A percentile compares a stretch with the other conserved stretches of the same genome.
Conservation (phyloP, 2,113 vertebrate species). For the Callithrix jacchus region DNA sequence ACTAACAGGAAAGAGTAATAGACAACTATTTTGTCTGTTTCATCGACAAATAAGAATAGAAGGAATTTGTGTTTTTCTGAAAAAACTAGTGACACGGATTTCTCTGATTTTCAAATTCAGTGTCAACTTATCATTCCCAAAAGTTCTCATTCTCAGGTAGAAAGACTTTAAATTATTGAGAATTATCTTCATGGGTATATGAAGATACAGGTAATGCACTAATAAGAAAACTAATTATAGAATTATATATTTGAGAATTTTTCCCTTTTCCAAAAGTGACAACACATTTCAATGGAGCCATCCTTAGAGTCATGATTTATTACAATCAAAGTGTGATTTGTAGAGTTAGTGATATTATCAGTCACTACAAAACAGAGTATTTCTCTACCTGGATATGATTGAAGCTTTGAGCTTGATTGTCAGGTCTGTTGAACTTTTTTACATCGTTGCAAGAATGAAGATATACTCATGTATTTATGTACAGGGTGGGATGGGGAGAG, state of each 20-base stretch:
- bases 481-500: background rate
- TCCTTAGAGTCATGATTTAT: slow-evolving; percentile 21
- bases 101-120: background rate
- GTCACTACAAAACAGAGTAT: background rate
- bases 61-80: slow-evolving; percentile 1
- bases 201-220: background rate
- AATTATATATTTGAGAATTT: background rate
- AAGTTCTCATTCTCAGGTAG: background rate
- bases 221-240: slow-evolving; percentile 12
- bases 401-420: background rate
- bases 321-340: background rate
- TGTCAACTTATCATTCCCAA: background rate
- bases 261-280: background rate
- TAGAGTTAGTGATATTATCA: background rate
- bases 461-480: background rate
- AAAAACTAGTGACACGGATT: slow-evolving; percentile 37
- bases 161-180: slow-evolving; percentile 38
- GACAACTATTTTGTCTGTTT: slow-evolving; percentile 18
- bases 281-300: background rate
- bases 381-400: background rate
- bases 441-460: background rate
- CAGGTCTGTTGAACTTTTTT: background rate
- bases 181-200: slow-evolving; percentile 22
- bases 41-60: slow-evolving; percentile 1
- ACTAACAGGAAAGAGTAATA: background rate